Evolutionary conservation across 1,140 invertebrate genomes (phyloP), one percentile per base, ranked within the genome.

Genomic region (Penaeus indicus): DNA sequence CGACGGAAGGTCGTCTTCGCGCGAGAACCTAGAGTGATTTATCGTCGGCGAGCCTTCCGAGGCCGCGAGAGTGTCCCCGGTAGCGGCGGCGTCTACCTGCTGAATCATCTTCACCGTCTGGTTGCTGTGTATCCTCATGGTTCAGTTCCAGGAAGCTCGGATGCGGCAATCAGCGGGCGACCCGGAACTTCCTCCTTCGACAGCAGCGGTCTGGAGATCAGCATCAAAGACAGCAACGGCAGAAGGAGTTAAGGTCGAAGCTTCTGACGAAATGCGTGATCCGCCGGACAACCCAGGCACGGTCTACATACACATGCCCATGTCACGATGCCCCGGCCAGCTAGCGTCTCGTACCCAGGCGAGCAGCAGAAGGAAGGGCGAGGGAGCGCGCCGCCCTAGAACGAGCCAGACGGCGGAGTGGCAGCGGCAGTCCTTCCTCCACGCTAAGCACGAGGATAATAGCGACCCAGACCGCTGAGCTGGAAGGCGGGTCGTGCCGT

Each of bases 371-470:
- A 38, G 42, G 21, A 47, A 47, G 77, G 54, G 13, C 42, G 25
- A 22, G 60, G 19, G 47, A 7, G 38, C 4, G 21, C 54, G 16
- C 11, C 11, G 54, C 54, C 11, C 54, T 13, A 61, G 69, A 27
- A 27, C 21, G 84, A 54, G 67, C 22, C 38, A 60, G 27, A 47
- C 38, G 16, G 42, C 84, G 22, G 83, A 22, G 67, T 72, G 38
- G 27, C 10, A 75, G 75, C 54, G 25, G 27, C 18, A 75, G 75
- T 86, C 85, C 85, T 79, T 25, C 61, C 77, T 62, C 60, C 75
- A 42, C 85, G 61, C 27, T 79, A 79, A 64, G 80, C 85, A 80
- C 27, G 64, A 27, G 85, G 69, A 86, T 79, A 86, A 86, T 86
- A 86, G 27, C 75, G 85, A 25, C 22, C 47, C 61, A n/a, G 61